Percentiles rank a stretch among this genome's conserved stretches.
Conservation (phyloP, 2,888 invertebrate species). For the Drosophila picticornis region DNA sequence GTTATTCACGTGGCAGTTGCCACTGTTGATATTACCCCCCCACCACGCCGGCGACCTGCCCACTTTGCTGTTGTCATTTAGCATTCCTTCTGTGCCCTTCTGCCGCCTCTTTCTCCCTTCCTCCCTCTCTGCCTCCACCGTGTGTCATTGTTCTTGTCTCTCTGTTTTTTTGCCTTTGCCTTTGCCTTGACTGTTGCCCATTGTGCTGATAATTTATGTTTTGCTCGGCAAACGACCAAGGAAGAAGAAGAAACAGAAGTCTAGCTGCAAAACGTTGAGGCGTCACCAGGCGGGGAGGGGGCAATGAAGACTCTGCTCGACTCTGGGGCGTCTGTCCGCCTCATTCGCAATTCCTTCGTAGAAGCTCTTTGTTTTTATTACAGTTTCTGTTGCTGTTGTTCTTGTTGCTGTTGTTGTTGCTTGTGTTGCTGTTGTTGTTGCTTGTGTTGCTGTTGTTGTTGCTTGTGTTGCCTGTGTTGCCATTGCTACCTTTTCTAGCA, state of each 20-base stretch:
- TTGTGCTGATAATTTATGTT: conserved; percentile 71
- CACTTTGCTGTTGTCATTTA: conserved; percentile 35
- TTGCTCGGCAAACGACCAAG: conserved; percentile 37
- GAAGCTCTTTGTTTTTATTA: conserved; percentile 33
- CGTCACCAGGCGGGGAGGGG: neutral
- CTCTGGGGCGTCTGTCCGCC: conserved; percentile 35
- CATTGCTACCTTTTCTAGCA: conserved; percentile 50
- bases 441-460: conserved; percentile 21
- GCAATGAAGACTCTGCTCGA: conserved; percentile 21
- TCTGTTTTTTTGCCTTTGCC: conserved; percentile 11
- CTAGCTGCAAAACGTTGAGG: neutral
- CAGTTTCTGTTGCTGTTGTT: conserved; percentile 26
- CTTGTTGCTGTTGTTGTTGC: conserved; percentile 5
- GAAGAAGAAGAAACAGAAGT: conserved; percentile 5
- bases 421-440: conserved; percentile 2
- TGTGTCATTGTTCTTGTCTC: neutral
- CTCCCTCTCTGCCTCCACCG: neutral
- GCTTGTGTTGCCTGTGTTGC: conserved; percentile 22
- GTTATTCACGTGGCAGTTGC: conserved; percentile 6
- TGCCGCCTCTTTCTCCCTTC: neutral
- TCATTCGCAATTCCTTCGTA: conserved; percentile 35
- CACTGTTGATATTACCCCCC: conserved; percentile 2
- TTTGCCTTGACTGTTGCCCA: conserved; percentile 65
- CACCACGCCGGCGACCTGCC: neutral
- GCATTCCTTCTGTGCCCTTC: conserved; percentile 32